These are phyloP conservation scores for Chiroxiphia lanceolata DNA, from an alignment of 2,797 vertebrate genomes.

Conservation along the genomic window DNA sequence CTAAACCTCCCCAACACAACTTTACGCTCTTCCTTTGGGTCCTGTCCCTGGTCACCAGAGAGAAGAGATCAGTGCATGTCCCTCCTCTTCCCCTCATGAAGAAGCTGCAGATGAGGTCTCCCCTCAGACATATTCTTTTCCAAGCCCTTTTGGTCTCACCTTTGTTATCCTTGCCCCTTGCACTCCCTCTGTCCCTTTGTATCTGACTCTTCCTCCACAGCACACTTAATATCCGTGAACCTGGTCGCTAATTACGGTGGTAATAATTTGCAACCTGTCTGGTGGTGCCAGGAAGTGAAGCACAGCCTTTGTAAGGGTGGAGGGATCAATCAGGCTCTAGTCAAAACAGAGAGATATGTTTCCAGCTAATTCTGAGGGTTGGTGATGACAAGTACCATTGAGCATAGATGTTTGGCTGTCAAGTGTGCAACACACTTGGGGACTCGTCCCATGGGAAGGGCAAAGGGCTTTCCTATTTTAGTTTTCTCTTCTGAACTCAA, in stretches of 20 bases:
- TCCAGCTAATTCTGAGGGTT: slow-evolving; percentile 31
- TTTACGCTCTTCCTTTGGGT: neutral
- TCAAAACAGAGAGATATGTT: slow-evolving; percentile 61
- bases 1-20: neutral
- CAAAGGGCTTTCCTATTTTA: neutral
- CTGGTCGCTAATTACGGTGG: slow-evolving; percentile 61
- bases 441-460: slow-evolving; percentile 8
- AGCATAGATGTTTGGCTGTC: slow-evolving; percentile 5
- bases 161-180: neutral
- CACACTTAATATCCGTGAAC: slow-evolving; percentile 37
- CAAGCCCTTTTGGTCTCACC: neutral
- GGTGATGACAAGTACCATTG: slow-evolving; percentile 22
- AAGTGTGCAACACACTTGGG: slow-evolving; percentile 13
- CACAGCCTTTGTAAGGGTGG: slow-evolving; percentile 49
- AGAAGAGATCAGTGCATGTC: too few species aligned
- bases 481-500: neutral
- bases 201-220: neutral
- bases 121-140: neutral
- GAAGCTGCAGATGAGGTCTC: neutral
- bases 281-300: slow-evolving; percentile 55
- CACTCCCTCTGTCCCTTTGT: neutral
- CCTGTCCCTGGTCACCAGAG: neutral
- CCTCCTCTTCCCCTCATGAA: neutral
- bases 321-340: slow-evolving; percentile 44
- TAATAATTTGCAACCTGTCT: slow-evolving; percentile 70